Base-by-base conservation (phyloP, 2,888 invertebrate species). In the Trachelus iudaicus region DNA sequence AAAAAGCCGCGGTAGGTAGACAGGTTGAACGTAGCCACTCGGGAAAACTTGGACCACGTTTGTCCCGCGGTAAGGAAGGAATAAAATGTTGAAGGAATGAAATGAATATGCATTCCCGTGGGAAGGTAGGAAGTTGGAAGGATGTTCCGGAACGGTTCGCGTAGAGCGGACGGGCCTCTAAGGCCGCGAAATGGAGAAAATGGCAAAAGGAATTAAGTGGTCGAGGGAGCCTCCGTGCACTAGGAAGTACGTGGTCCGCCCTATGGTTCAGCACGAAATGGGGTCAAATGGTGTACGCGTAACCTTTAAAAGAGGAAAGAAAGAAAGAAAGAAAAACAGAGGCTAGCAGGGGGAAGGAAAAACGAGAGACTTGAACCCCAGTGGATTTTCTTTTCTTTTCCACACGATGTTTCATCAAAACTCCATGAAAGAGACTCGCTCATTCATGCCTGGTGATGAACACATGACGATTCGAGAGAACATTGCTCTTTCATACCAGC, bases 51-150 rank as follows among this genome's bases (percentile, higher is more conserved):
- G 81, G 9, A 79, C 79, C 81, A 81, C 84, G 85, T 87, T 87
- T 88, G 85, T 86, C 85, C 86, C 86, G 79, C 80, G 76, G 79
- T 75, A 12, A 77, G 81, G 81, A 82, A 81, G 33, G 84, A 81
- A 79, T 77, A 80, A 83, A 83, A 83, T 78, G 76, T 76, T 75
- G 79, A 79, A 81, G 80, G 82, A 84, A 83, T 82, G 82, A 86
- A 86, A 87, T 88, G 86, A 88, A 88, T 88, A 88, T 87, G 87
- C 86, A 87, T 87, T 81, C 81, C 80, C 69, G 78, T 40, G 76
- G 79, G 69, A 78, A 76, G 79, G 76, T 56, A 56, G 73, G 76
- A 81, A 79, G 75, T 69, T 75, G 79, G 69, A 75, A 75, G 68
- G 68, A 56, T 35, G 78, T 40, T 75, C 73, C 30, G 40, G 35